phyloP scores from a whole-genome alignment of 2,888 invertebrate genomes.

The Cephus sareptanus region DNA sequence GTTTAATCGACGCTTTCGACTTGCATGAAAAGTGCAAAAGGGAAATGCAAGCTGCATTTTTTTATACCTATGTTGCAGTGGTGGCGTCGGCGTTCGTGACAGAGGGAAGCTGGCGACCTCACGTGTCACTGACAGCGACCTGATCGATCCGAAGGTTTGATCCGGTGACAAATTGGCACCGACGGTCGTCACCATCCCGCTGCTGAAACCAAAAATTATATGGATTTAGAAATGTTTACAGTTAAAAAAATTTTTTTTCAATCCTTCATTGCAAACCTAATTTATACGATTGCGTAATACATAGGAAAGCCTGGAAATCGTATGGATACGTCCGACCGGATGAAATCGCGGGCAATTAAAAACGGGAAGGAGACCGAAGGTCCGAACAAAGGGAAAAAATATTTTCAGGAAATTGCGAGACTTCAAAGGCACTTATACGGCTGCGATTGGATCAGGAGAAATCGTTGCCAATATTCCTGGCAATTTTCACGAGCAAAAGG shows the following conservation, averaged over 20 bases:
- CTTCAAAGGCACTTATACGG: neutral
- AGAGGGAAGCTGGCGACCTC: slow-evolving; percentile 84
- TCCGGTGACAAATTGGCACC: slow-evolving; percentile 78
- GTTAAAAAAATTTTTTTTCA: too few relatives aligned
- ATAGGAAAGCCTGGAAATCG: neutral
- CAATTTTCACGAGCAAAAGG: neutral
- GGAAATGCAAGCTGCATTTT: neutral
- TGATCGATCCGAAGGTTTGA: slow-evolving; percentile 80
- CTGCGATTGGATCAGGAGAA: neutral
- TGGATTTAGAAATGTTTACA: neutral
- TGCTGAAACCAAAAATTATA: slow-evolving; percentile 60
- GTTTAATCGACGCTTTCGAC: neutral
- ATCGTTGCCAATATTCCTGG: neutral
- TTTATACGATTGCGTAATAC: neutral
- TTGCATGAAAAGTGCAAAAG: neutral
- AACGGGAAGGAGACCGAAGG: neutral
- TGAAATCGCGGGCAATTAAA: neutral
- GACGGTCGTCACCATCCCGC: slow-evolving; percentile 75
- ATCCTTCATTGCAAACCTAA: neutral
- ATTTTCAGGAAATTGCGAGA: neutral
- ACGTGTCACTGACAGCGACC: slow-evolving; percentile 77
- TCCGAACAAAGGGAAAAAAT: neutral
- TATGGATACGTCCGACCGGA: neutral
- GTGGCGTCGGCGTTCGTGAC: slow-evolving; percentile 79
- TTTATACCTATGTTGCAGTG: slow-evolving; percentile 67